Base-by-base conservation (phyloP, 1,140 invertebrate species). In the Pachypeltis micranthus region DNA sequence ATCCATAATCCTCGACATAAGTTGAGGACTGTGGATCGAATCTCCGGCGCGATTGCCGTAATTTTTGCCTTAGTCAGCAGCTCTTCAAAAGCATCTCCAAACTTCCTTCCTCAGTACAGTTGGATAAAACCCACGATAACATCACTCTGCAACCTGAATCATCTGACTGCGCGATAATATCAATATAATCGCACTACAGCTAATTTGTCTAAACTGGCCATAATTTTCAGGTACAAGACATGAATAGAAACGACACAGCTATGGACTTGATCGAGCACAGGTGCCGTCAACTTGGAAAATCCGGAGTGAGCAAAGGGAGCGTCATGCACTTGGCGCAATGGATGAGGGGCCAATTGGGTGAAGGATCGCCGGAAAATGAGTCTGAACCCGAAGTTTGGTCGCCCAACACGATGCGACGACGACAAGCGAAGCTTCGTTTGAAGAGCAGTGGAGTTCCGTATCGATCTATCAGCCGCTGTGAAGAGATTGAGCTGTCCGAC, bases 301-400 rank as follows among this genome's bases (percentile, higher is more conserved):
- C 77, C 44, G 72, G 78, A 66, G 73, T 79, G 71, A 77, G 80
- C 73, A 81, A 79, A 69, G 78, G 79, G 63, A 79, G 82, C 65
- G 78, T 81, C 31, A 66, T 85, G 64, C 84, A 88, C 70, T 72
- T 87, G 47, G 83, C 85, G 44, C 82, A 85, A 67, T 87, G 86
- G 86, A 86, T 88, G 78, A 82, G 79, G 44, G 80, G 81, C 51
- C 76, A 81, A 61, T 71, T 82, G 61, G 69, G 70, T 1, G 65
- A 55, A 19, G 72, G 74, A 78, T 64, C 75, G 72, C 67, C 67
- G 1, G 59, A 77, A 72, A 24, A 74, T 69, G 71, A 80, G 73
- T 67, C 79, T 67, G 73, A 81, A 72, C 72, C 77, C 28, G 82
- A 83, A 59, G 80, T 83, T 58, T 90, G 87, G 87, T 88, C 85